Base-by-base conservation (phyloP, 2,888 invertebrate species). In the Lasioglossum lativentre region DNA sequence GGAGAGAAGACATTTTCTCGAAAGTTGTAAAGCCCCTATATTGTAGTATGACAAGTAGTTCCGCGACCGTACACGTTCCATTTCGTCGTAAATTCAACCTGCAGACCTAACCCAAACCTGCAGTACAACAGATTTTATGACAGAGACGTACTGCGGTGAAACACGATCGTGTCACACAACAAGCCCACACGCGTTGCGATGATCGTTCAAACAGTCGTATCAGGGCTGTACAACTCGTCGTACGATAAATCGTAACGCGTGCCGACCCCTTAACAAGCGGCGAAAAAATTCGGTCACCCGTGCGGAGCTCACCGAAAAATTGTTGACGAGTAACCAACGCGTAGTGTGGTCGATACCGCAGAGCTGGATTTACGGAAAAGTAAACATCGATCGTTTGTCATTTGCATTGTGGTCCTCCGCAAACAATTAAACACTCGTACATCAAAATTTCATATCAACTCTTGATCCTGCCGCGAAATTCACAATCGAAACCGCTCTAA, bases 161-260 rank as follows among this genome's bases (percentile, higher is more conserved):
- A 66, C 66, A 34, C 66, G 66, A 66, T 63, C 63, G 63, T 66
- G 66, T 66, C 66, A 34, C 23, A 66, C 34, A 66, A 66, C 66
- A 66, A 66, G 30, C 66, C 66, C 66, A 30, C 66, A 66, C 66
- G 4, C 66, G 66, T 66, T 34, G 30, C 66, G 23, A 66, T 34
- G 30, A 34, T 66, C 66, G 66, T 66, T 66, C 34, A 66, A 66
- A 66, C 66, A 34, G 19, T 66, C 66, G 66, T 66, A 34, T 66
- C 19, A 30, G 23, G 16, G 23, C 19, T 23, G 30, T 66, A 66
- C 34, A 34, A 34, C 30, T 30, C 63, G 63, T 16, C 63, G 16
- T 63, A 63, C 63, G 63, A 63, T 63, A 66, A 66, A 30, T 66
- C 66, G 66, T 34, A 66, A 34, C 66, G 66, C 66, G 66, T 30